These are phyloP conservation scores for Syngnathus rostellatus DNA, from an alignment of 2,797 vertebrate species.

Conservation along the genomic window DNA sequence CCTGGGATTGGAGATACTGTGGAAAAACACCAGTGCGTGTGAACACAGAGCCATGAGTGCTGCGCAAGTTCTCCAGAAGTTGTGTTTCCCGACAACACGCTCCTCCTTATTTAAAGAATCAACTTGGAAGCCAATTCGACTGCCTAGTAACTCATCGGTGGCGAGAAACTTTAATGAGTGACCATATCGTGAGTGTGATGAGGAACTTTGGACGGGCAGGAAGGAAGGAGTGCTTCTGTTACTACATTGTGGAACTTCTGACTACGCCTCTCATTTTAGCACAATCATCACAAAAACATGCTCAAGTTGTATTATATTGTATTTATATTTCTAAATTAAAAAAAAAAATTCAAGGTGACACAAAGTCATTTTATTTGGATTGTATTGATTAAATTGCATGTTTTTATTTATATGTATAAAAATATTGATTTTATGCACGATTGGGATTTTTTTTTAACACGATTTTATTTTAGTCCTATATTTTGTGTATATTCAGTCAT, in stretches of 20 bases:
- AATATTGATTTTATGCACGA: no score
- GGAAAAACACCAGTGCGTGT: constrained; percentile 13
- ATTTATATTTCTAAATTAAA: no score
- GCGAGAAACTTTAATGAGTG: not conserved
- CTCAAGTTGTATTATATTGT: no score
- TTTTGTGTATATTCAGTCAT: not conserved
- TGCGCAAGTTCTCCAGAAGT: not conserved
- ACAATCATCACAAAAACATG: not conserved
- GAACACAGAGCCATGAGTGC: constrained; percentile 27
- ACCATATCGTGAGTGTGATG: not conserved
- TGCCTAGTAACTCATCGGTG: constrained; percentile 5
- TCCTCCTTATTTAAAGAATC: not conserved
- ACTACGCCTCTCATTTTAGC: not conserved
- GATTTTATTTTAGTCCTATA: not conserved
- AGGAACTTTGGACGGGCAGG: constrained; percentile 22
- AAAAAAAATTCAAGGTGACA: no score
- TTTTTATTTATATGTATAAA: not conserved
- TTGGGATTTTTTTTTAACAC: no score
- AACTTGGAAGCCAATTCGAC: constrained; percentile 6
- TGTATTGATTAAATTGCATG: not conserved
- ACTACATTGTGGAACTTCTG: not conserved
- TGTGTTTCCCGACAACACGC: not conserved
- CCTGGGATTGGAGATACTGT: constrained; percentile 72
- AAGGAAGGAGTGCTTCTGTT: constrained; percentile 2
- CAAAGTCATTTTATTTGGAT: not conserved